Conservation (phyloP, 2,113 vertebrate species). For the Alexandromys fortis region DNA sequence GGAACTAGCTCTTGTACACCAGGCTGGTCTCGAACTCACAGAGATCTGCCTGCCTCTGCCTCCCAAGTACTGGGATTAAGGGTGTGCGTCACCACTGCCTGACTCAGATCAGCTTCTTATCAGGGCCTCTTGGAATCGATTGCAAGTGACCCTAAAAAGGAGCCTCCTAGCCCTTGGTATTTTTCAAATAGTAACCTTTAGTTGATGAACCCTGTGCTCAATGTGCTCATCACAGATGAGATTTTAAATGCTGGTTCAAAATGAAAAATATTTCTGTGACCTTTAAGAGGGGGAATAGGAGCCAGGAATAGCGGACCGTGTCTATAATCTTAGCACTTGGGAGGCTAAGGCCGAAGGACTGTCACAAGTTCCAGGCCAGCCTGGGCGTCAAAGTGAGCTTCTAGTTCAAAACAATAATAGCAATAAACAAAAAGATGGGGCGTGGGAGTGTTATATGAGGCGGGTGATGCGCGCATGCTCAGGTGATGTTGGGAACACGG, state of each 20-base stretch:
- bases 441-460: rapidly evolving
- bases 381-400: background rate
- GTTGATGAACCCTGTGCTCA: background rate
- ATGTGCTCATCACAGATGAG: background rate
- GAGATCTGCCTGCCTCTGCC: too few relatives aligned
- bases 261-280: background rate
- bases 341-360: too few relatives aligned
- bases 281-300: background rate
- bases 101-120: too few relatives aligned
- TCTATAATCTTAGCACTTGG: background rate
- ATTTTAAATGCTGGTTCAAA: background rate
- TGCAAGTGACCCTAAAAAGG: background rate
- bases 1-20: too few relatives aligned
- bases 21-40: too few relatives aligned
- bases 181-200: background rate
- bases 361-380: background rate
- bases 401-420: background rate
- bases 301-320: background rate
- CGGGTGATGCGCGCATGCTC: rapidly evolving
- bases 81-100: too few relatives aligned
- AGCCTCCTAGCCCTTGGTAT: rapidly evolving
- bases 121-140: rapidly evolving
- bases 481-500: too few relatives aligned
- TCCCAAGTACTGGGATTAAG: too few relatives aligned
- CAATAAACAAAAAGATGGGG: background rate